Evolutionary conservation across 1,140 invertebrate species (phyloP), one percentile per base, ranked within the genome.

Genomic region (Bombus vancouverensis): DNA sequence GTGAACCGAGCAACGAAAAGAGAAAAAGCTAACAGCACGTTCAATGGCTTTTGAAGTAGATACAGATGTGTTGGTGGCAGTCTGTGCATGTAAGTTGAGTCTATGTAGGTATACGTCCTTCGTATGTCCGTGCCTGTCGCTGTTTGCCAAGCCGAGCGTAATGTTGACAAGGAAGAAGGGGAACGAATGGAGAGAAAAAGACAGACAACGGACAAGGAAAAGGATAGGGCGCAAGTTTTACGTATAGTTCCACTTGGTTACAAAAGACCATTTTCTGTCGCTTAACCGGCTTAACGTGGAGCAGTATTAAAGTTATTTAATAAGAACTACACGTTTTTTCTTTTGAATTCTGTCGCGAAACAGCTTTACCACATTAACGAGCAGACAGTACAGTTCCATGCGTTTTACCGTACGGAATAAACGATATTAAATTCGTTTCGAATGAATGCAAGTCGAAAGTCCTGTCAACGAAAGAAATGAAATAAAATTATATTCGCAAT

Each of bases 61-160:
- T 3, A 44, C 42, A 12, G 1, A 47, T 32, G 76, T 84, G 15
- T 79, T 28, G 32, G 82, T 66, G 6, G 32, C 15, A 39, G 15
- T 57, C 28, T 39, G 70, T 34, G 78, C 65, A 66, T 62, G 70
- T 13, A 4, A 59, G 59, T 72, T 42, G 44, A 73, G 42, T 32
- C 25, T 75, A 78, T 82, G 22, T 88, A 22, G 39, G 75, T 65
- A 66, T n/a, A 73, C 81, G 91, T 89, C 90, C 91, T 92, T 91
- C 91, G 84, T 62, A 57, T 74, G 85, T 71, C 72, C 88, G 85
- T 90, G 87, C 86, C 81, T 91, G 91, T 92, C 89, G 87, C 81
- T 84, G 89, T 91, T 92, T 92, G 90, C 87, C 90, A 91, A 90
- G 85, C 79, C 68, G 79, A 88, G 90, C 90, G 87, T 87, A 85